phyloP scores from a whole-genome alignment of 2,888 invertebrate species.

The Rosalia funebris region DNA sequence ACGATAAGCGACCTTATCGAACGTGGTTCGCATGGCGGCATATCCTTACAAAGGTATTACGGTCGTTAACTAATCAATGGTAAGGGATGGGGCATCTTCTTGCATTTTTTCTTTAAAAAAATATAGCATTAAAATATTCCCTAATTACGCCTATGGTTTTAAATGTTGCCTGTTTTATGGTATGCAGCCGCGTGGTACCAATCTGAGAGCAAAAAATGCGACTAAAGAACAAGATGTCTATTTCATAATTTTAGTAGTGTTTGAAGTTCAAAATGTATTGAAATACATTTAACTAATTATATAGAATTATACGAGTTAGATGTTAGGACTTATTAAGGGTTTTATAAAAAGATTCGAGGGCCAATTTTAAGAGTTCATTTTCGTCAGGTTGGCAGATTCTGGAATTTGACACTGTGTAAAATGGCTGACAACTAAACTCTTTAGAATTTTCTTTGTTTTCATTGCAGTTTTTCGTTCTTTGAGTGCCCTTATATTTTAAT shows the following conservation, averaged over 20 bases:
- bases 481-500: conserved; percentile 44
- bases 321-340: neutral
- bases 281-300: neutral
- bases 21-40: too few species aligned
- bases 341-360: conserved; percentile 14
- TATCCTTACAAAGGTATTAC: too few species aligned
- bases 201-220: conserved; percentile 32
- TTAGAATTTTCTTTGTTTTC: conserved; percentile 65
- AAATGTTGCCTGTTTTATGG: conserved; percentile 44
- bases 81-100: too few species aligned
- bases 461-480: conserved; percentile 60
- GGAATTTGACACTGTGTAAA: conserved; percentile 65
- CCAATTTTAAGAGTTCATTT: conserved; percentile 33
- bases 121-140: too few species aligned
- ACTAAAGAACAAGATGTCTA: conserved; percentile 27
- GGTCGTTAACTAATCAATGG: too few species aligned
- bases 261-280: neutral
- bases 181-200: conserved; percentile 36
- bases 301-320: neutral
- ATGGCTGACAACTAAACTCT: conserved; percentile 64
- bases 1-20: too few species aligned
- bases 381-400: conserved; percentile 58
- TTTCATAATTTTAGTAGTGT: neutral
- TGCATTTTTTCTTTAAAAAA: too few species aligned
- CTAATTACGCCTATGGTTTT: conserved; percentile 46